Conservation (phyloP, 2,797 vertebrate species). For the Myoxocephalus aenaeus region DNA sequence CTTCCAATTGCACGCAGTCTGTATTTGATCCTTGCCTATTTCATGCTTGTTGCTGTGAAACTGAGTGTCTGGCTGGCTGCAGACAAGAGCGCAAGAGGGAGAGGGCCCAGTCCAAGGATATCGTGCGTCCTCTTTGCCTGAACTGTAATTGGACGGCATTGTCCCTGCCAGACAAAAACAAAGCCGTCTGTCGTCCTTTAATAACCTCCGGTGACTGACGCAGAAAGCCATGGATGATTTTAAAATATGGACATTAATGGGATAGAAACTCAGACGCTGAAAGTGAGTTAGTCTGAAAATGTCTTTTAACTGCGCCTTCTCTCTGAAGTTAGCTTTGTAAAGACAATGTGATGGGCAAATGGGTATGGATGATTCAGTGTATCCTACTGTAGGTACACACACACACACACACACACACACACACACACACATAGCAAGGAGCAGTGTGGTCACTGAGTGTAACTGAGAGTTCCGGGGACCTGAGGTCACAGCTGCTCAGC, state of each 20-base stretch:
- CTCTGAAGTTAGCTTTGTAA: not conserved
- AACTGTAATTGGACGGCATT: slow-evolving; percentile 66
- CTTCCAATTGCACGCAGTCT: slow-evolving; percentile 58
- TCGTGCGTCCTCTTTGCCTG: slow-evolving; percentile 49
- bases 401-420: slow-evolving; percentile 5
- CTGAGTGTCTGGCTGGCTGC: slow-evolving; percentile 64
- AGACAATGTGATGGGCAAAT: slow-evolving; percentile 26
- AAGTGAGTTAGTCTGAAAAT: slow-evolving; percentile 25
- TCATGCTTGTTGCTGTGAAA: slow-evolving; percentile 76
- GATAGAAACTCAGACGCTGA: slow-evolving; percentile 19
- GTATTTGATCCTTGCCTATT: slow-evolving; percentile 73
- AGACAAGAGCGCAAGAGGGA: slow-evolving; percentile 36
- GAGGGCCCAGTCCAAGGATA: slow-evolving; percentile 52
- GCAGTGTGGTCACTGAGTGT: slow-evolving; percentile 63
- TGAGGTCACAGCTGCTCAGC: slow-evolving; percentile 83
- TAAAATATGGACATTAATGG: slow-evolving; percentile 49
- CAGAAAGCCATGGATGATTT: slow-evolving; percentile 39
- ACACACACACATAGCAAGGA: slow-evolving; percentile 44
- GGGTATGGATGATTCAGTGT: slow-evolving; percentile 22
- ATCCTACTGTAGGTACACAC: slow-evolving; percentile 21
- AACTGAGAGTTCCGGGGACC: slow-evolving; percentile 73
- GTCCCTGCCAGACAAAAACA: slow-evolving; percentile 56
- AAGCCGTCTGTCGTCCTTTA: slow-evolving; percentile 40
- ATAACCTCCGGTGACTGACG: slow-evolving; percentile 37
- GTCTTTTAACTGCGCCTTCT: slow-evolving; percentile 20